Conservation (phyloP, 2,888 invertebrate genomes). For the Amiota minor region DNA sequence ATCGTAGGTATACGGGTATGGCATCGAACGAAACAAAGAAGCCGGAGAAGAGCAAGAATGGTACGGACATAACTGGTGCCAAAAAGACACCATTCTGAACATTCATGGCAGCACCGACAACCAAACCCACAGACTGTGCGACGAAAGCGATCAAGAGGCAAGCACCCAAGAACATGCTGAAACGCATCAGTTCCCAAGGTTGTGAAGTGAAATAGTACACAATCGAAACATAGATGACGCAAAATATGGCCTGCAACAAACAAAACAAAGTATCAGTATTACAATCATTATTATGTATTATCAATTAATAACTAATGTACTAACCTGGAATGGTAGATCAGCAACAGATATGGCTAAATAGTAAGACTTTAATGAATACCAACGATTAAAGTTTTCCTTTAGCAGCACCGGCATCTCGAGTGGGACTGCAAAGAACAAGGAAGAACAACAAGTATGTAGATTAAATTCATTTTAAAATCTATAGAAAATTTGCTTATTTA, state of each 20-base stretch:
- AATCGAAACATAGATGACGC: conserved; percentile 91
- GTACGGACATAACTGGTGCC: conserved; percentile 96
- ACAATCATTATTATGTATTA: not conserved
- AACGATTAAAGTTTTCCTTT: conserved; percentile 96
- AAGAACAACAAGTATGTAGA: no score
- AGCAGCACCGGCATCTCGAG: conserved; percentile 95
- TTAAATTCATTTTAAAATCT: not conserved
- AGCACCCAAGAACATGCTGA: conserved; percentile 90
- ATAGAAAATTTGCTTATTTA: conserved; percentile 17
- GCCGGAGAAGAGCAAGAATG: conserved; percentile 95
- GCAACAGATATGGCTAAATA: conserved; percentile 96
- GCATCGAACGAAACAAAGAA: conserved; percentile 98
- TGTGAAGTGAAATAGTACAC: conserved; percentile 97
- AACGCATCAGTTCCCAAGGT: conserved; percentile 87
- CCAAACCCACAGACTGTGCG: conserved; percentile 94
- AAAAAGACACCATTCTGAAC: conserved; percentile 97
- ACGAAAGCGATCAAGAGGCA: conserved; percentile 94
- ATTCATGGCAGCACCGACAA: conserved; percentile 96
- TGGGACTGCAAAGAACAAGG: conserved; percentile 82
- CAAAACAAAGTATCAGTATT: conserved; percentile 38
- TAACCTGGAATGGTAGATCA: conserved; percentile 97
- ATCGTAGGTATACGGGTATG: conserved; percentile 93
- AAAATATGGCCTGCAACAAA: conserved; percentile 89
- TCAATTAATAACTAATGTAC: conserved; percentile 77
- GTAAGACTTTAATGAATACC: conserved; percentile 96